phyloP scores from a whole-genome alignment of 2,797 vertebrate genomes.

The Iguana delicatissima region DNA sequence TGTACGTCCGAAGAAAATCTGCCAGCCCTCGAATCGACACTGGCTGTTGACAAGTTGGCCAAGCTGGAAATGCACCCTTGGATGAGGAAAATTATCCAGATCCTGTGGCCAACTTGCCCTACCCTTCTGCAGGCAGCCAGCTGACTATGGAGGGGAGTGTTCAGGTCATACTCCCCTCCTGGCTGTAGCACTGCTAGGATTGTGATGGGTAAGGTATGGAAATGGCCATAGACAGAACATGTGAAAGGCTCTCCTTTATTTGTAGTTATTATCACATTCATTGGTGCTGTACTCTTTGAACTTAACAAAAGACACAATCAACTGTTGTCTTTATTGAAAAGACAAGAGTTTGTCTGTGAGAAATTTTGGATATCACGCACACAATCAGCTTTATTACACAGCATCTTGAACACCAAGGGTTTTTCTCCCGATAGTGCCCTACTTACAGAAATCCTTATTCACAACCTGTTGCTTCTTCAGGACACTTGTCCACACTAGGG shows the following conservation, averaged over 20 bases:
- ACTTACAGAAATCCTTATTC: not conserved
- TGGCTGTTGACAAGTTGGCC: too few relatives aligned
- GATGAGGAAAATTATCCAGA: too few relatives aligned
- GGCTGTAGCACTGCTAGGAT: too few relatives aligned
- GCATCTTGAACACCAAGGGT: not conserved
- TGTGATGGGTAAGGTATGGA: too few relatives aligned
- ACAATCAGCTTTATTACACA: not conserved
- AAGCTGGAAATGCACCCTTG: too few relatives aligned
- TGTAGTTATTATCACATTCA: not conserved
- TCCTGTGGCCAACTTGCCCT: too few relatives aligned
- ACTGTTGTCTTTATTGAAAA: not conserved
- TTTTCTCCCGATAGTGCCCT: not conserved
- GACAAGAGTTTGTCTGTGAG: not conserved
- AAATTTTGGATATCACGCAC: not conserved
- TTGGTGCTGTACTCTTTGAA: not conserved
- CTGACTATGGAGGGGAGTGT: too few relatives aligned
- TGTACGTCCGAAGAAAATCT: too few relatives aligned
- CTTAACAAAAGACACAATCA: not conserved
- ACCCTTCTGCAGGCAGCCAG: too few relatives aligned
- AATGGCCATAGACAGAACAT: too few relatives aligned
- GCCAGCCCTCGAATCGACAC: too few relatives aligned
- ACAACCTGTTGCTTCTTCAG: not conserved
- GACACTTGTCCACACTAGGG: not conserved
- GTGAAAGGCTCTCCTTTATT: not conserved
- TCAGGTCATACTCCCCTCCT: too few relatives aligned